Percentiles rank a stretch among this genome's conserved stretches.
Evolutionary conservation across 2,797 vertebrate species (phyloP).

Genomic region (Thunnus albacares): DNA sequence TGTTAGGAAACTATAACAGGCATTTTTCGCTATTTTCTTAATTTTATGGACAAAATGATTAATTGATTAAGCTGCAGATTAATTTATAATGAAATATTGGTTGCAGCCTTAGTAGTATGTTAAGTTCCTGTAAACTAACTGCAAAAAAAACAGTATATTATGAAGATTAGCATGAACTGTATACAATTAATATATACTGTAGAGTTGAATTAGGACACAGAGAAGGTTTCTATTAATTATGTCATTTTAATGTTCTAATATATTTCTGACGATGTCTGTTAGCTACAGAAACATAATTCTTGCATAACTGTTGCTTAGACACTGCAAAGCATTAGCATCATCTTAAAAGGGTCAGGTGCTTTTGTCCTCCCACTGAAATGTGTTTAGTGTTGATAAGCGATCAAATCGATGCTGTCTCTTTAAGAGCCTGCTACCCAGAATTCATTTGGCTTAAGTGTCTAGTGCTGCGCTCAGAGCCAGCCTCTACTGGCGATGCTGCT

Average conservation of each 20-base stretch:
- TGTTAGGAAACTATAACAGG: too few species aligned
- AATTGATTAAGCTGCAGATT: too few species aligned
- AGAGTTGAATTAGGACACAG: too few species aligned
- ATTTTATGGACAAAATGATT: too few species aligned
- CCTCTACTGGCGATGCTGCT: slow-evolving; percentile 70
- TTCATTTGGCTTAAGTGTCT: slow-evolving; percentile 76
- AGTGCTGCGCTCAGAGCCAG: slow-evolving; percentile 73
- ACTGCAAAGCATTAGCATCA: slow-evolving; percentile 62
- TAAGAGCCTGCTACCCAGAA: slow-evolving; percentile 86
- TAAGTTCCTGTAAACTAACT: too few species aligned
- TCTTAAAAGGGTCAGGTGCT: slow-evolving; percentile 63
- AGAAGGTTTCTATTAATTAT: slow-evolving; percentile 12
- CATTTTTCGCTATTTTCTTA: too few species aligned
- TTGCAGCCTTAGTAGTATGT: too few species aligned
- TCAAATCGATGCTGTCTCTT: slow-evolving; percentile 73
- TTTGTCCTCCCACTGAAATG: slow-evolving; percentile 53
- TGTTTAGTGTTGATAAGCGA: slow-evolving; percentile 37
- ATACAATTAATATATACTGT: too few species aligned
- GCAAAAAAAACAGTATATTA: too few species aligned
- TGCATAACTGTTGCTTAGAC: slow-evolving; percentile 72
- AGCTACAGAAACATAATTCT: slow-evolving; percentile 35
- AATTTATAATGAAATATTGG: too few species aligned
- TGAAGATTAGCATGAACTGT: too few species aligned
- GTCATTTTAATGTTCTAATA: background rate
- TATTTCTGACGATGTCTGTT: slow-evolving; percentile 13